Conservation (phyloP, 2,113 vertebrate species). For the Pomatostomus ruficeps region DNA sequence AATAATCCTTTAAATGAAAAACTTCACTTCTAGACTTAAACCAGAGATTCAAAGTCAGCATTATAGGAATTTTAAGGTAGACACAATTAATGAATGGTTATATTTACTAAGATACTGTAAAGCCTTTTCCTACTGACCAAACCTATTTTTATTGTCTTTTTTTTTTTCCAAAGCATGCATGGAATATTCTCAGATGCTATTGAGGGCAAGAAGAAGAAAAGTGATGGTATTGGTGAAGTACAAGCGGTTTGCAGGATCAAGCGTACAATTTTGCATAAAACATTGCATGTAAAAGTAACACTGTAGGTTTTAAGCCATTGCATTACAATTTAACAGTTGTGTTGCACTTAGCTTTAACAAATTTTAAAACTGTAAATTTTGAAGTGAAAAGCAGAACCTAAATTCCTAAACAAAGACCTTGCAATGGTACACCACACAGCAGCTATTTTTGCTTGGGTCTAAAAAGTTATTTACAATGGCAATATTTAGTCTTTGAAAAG, state of each 20-base stretch:
- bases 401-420: constrained; percentile 92
- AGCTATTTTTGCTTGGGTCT: constrained; percentile 81
- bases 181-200: constrained; percentile 69
- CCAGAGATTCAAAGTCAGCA: constrained; percentile 72
- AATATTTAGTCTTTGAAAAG: constrained; percentile 88
- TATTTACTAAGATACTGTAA: constrained; percentile 67
- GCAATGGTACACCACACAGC: constrained; percentile 88
- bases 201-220: constrained; percentile 72
- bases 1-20: constrained; percentile 70
- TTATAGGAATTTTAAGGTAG: constrained; percentile 72
- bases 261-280: constrained; percentile 77
- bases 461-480: constrained; percentile 95
- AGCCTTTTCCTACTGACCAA: constrained; percentile 67
- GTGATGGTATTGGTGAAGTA: constrained; percentile 65
- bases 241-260: constrained; percentile 69
- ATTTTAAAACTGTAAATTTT: constrained; percentile 71
- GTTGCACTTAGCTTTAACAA: constrained; percentile 66
- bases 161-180: constrained; percentile 66
- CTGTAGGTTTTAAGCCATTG: constrained; percentile 71
- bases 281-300: constrained; percentile 75
- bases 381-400: constrained; percentile 80
- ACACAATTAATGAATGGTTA: constrained; percentile 65
- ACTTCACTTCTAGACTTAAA: constrained; percentile 72
- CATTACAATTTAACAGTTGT: constrained; percentile 69
- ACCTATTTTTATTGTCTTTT: constrained; percentile 45